These are phyloP conservation scores for Hypothenemus hampei DNA, from an alignment of 1,140 invertebrate genomes.

Conservation along the genomic window DNA sequence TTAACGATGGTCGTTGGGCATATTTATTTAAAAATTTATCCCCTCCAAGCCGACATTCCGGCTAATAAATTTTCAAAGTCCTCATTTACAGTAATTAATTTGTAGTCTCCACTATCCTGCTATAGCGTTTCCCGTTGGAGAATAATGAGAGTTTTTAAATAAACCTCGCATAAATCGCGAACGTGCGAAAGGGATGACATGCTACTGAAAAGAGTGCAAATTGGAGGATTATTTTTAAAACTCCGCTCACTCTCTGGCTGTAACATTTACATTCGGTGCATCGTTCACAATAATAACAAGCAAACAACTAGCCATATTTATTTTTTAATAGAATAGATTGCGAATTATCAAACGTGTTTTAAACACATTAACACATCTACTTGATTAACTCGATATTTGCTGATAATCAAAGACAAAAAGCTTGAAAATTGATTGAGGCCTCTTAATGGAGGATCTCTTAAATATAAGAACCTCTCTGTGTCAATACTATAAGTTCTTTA, in stretches of 20 bases:
- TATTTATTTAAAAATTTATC: constrained; percentile 6
- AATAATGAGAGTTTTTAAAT: constrained; percentile 9
- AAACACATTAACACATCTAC: too few relatives aligned
- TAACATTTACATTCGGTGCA: too few relatives aligned
- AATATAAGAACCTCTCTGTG: too few relatives aligned
- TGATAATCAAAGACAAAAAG: too few relatives aligned
- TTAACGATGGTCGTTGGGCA: neutral
- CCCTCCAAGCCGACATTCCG: neutral
- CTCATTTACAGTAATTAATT: constrained; percentile 15
- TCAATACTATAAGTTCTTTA: too few relatives aligned
- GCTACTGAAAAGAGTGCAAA: constrained; percentile 9
- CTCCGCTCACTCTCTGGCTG: too few relatives aligned
- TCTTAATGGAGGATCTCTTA: too few relatives aligned
- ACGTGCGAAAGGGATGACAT: neutral
- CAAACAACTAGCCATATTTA: neutral
- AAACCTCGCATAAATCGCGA: constrained; percentile 3
- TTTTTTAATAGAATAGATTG: neutral
- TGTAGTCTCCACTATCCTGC: too few relatives aligned
- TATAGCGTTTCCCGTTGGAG: neutral
- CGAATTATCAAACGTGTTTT: neutral
- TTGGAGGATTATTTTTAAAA: constrained; percentile 11
- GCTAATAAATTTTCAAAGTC: constrained; percentile 11
- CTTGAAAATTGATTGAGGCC: too few relatives aligned
- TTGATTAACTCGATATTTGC: too few relatives aligned
- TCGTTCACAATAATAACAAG: neutral